These are phyloP conservation scores for Keiferia lycopersicella DNA, from an alignment of 2,888 invertebrate species.

Conservation along the genomic window DNA sequence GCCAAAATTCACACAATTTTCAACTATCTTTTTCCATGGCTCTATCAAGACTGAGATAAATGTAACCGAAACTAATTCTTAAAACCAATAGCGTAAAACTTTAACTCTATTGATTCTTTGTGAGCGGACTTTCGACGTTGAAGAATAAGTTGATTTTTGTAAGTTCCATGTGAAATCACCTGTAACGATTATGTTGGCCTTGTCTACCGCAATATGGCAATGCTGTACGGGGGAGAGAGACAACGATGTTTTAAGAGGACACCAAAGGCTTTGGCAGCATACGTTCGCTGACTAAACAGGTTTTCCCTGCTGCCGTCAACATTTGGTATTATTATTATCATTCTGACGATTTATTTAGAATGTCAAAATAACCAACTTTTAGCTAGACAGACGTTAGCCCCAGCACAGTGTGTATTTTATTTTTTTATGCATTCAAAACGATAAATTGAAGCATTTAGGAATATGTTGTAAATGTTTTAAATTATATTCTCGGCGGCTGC, in stretches of 20 bases:
- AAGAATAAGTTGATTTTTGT: constrained; percentile 43
- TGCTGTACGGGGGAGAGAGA: constrained; percentile 49
- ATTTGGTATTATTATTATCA: constrained; percentile 39
- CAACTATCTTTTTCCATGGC: constrained; percentile 48
- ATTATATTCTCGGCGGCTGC: no score
- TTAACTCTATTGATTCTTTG: constrained; percentile 39
- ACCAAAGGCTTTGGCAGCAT: constrained; percentile 52
- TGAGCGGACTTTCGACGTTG: constrained; percentile 45
- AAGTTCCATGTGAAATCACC: constrained; percentile 57
- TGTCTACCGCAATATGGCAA: constrained; percentile 38
- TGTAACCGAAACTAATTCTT: constrained; percentile 43
- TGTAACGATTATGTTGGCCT: constrained; percentile 47
- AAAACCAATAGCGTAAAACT: constrained; percentile 33
- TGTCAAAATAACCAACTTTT: no score
- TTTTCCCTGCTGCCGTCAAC: constrained; percentile 60
- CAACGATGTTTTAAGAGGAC: constrained; percentile 41
- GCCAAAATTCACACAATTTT: constrained; percentile 52
- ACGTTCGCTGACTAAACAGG: constrained; percentile 75
- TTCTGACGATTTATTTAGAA: neutral
- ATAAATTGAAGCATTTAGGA: no score
- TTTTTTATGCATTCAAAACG: no score
- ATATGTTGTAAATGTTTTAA: no score
- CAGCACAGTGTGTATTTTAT: no score
- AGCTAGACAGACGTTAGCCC: no score
- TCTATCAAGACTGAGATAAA: constrained; percentile 61